These are phyloP conservation scores for Mesopsocus fuscifrons DNA, from an alignment of 2,888 invertebrate species.

Conservation along the genomic window DNA sequence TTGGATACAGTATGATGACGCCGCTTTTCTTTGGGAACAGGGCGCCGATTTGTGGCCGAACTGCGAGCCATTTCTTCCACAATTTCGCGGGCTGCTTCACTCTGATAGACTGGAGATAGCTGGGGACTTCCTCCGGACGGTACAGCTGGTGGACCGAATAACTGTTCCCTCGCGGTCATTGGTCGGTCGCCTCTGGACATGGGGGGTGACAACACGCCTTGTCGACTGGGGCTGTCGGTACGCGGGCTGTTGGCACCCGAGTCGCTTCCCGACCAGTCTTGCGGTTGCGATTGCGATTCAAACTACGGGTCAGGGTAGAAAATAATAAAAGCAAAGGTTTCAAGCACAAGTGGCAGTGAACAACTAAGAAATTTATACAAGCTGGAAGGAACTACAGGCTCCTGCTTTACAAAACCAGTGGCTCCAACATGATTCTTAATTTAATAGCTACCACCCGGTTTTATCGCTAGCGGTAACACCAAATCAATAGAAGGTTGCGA, in stretches of 20 bases:
- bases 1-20: conserved; percentile 70
- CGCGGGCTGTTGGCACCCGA: conserved; percentile 13
- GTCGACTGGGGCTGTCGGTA: conserved; percentile 23
- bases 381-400: too few species aligned
- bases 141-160: conserved; percentile 19
- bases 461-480: too few species aligned
- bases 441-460: too few species aligned
- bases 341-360: too few species aligned
- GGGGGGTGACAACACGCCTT: conserved; percentile 17
- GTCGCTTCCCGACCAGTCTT: conserved; percentile 15
- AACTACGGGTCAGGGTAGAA: conserved; percentile 18
- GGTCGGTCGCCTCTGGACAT: conserved; percentile 12
- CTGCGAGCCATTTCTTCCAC: conserved; percentile 51
- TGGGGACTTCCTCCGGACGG: conserved; percentile 28
- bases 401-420: too few species aligned
- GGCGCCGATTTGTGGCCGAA: conserved; percentile 31
- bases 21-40: conserved; percentile 63
- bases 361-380: too few species aligned
- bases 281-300: conserved; percentile 22
- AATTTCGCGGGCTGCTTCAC: conserved; percentile 70
- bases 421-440: too few species aligned
- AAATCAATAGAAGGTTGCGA: too few species aligned
- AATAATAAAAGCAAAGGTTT: conserved; percentile 16
- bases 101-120: conserved; percentile 64
- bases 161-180: conserved; percentile 22